These are phyloP conservation scores for Todiramphus saurophagus DNA, from an alignment of 2,113 vertebrate genomes.

Conservation along the genomic window DNA sequence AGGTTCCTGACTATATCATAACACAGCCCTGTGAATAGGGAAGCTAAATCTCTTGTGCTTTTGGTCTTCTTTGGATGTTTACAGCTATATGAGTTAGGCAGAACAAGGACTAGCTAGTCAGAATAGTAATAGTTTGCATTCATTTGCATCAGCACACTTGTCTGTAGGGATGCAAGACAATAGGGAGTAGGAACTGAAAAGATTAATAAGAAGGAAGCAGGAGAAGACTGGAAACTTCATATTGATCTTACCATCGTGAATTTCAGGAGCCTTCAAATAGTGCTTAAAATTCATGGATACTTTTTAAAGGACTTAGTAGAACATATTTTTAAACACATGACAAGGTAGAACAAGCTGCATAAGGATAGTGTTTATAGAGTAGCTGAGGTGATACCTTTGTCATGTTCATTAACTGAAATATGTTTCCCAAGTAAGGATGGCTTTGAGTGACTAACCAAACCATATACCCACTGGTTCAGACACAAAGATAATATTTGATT, in stretches of 20 bases:
- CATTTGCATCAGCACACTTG: background rate
- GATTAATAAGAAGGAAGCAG: background rate
- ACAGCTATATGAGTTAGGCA: background rate
- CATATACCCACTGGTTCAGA: background rate
- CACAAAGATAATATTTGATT: background rate
- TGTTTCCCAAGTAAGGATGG: background rate
- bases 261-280: background rate
- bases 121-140: background rate
- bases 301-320: background rate
- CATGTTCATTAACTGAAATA: background rate
- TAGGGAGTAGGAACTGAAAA: background rate
- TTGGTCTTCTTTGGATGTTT: background rate
- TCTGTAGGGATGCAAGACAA: background rate
- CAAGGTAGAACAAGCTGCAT: background rate
- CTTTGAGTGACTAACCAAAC: background rate
- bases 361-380: background rate
- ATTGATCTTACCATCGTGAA: background rate
- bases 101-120: background rate
- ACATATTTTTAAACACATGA: background rate
- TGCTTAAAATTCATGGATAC: background rate
- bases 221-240: background rate
- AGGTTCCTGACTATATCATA: background rate
- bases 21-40: background rate
- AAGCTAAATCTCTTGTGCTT: background rate
- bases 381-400: background rate